These are phyloP conservation scores for Apotomis turbidana DNA, from an alignment of 2,888 invertebrate species.

Conservation along the genomic window DNA sequence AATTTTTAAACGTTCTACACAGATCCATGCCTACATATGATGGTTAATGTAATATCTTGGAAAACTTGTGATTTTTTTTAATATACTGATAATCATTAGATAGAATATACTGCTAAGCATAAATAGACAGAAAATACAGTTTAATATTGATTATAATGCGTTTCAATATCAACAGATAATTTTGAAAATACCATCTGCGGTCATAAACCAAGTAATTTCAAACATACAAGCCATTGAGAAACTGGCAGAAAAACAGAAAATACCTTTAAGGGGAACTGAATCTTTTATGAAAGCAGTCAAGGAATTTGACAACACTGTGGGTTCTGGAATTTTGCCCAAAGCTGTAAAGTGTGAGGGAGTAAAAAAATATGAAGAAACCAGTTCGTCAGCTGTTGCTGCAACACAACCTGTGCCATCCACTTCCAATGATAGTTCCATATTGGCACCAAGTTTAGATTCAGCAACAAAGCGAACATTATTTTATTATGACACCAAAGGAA, in stretches of 20 bases:
- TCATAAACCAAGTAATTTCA: slow-evolving; percentile 55
- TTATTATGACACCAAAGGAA: too few relatives aligned
- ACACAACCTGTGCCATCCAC: slow-evolving; percentile 13
- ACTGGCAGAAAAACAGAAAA: slow-evolving; percentile 55
- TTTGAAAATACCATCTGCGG: slow-evolving; percentile 60
- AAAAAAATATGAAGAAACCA: neutral
- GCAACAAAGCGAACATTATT: too few relatives aligned
- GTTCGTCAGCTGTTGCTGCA: neutral
- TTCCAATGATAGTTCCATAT: neutral
- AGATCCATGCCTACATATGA: too few relatives aligned
- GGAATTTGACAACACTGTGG: slow-evolving; percentile 49
- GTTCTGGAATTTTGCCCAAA: neutral
- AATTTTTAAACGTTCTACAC: too few relatives aligned
- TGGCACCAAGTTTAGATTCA: too few relatives aligned
- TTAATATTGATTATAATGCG: too few relatives aligned
- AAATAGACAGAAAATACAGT: too few relatives aligned
- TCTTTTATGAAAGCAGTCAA: slow-evolving; percentile 46
- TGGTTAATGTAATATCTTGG: too few relatives aligned
- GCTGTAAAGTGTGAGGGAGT: neutral
- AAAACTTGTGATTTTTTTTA: too few relatives aligned
- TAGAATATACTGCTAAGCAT: too few relatives aligned
- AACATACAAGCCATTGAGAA: slow-evolving; percentile 59
- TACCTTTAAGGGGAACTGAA: neutral
- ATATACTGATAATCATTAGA: too few relatives aligned
- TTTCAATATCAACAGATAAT: slow-evolving; percentile 53